phyloP scores from a whole-genome alignment of 2,113 vertebrate species.

The Oxyura jamaicensis region DNA sequence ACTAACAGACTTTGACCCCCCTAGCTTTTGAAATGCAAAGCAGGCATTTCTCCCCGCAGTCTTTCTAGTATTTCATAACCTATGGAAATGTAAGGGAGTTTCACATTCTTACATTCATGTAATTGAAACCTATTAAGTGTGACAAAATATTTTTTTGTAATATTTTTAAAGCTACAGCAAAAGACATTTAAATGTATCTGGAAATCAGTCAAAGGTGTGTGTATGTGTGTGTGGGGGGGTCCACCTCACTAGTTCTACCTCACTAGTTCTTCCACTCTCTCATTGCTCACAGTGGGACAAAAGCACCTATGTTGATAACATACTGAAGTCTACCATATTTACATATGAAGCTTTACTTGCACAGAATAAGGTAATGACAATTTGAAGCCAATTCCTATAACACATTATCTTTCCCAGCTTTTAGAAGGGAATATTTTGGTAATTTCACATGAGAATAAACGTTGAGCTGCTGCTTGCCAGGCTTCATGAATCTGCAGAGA shows the following conservation, averaged over 20 bases:
- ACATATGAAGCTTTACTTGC: neutral
- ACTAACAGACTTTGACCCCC: constrained; percentile 42
- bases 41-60: neutral
- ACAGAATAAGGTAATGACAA: neutral
- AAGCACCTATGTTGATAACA: neutral
- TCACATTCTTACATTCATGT: accelerated
- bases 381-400: neutral
- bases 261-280: neutral
- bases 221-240: too few relatives aligned
- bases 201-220: neutral
- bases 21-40: constrained; percentile 35
- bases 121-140: neutral
- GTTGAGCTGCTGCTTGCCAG: neutral
- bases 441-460: neutral
- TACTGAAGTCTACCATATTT: neutral
- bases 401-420: neutral
- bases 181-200: neutral
- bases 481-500: neutral
- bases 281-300: neutral
- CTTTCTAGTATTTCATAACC: neutral
- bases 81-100: neutral
- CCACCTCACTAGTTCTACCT: neutral
- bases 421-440: neutral
- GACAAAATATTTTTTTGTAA: neutral
- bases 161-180: neutral